Base-by-base conservation (phyloP, 2,888 invertebrate genomes). In the Pyrrhosoma nymphula region DNA sequence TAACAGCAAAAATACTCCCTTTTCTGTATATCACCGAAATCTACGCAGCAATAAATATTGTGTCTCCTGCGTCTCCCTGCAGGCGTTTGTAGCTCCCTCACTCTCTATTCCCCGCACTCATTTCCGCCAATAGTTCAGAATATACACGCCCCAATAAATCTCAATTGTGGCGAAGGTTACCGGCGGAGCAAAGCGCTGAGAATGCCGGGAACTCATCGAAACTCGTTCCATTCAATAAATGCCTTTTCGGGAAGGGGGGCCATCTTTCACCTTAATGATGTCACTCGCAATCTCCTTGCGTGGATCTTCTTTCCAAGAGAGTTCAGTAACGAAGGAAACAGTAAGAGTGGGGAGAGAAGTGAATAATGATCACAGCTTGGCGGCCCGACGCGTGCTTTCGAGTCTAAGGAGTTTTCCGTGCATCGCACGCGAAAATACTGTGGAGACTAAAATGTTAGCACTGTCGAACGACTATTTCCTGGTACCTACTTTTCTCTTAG, bases 151-250 rank as follows among this genome's bases (percentile, higher is more conserved):
- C 30, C 82, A 82, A 82, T 82, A 35, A 82, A 82, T 82, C 82
- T 82, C 82, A 30, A 82, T 82, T 82, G 35, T 82, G 82, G 82
- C 0, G 82, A n/a, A 82, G 82, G 14, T 16, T 23, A 35, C 30
- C 16, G 35, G 35, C 69, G 82, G 35, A 82, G 16, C 82, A 82
- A 82, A 82, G 82, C 26, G 69, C 69, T 10, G 26, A n/a, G 69
- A 69, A 69, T 69, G 69, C 82, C 16, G 82, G 82, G 30, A 82
- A 82, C 82, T 82, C 82, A 82, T 82, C 35, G 82, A 35, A 82
- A 82, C 82, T 82, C 82, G 26, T 82, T 82, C 56, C n/a, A 56
- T 55, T 89, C 89, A 89, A 89, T 89, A 89, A 89, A 89, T 56
- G 89, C 55, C n/a, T 47, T 14, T 89, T 82, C n/a, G n/a, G n/a